Conservation (phyloP, 1,140 invertebrate species). For the Oreohelix idahoensis region DNA sequence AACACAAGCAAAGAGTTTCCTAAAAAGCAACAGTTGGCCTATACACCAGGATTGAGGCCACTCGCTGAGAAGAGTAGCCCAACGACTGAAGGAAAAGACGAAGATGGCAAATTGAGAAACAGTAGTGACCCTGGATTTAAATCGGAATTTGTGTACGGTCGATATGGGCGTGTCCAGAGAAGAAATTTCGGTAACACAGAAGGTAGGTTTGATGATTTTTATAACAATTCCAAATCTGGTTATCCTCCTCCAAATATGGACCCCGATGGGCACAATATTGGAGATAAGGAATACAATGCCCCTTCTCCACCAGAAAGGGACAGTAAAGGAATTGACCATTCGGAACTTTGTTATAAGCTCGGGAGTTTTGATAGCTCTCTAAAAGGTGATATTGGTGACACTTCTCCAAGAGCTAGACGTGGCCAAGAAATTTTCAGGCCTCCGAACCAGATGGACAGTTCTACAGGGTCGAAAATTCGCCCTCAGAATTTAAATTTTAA, state of each 20-base stretch:
- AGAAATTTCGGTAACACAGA: slow-evolving; percentile 32
- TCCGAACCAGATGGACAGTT: background rate
- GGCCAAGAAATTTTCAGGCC: background rate
- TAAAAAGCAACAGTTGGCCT: slow-evolving; percentile 45
- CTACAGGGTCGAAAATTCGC: background rate
- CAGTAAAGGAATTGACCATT: slow-evolving; percentile 52
- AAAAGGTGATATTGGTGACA: background rate
- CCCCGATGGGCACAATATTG: slow-evolving; percentile 79
- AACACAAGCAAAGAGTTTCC: slow-evolving; percentile 53
- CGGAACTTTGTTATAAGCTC: slow-evolving; percentile 48
- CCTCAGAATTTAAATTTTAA: slow-evolving; percentile 6
- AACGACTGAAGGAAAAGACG: slow-evolving; percentile 51
- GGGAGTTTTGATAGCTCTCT: background rate
- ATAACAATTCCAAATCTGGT: slow-evolving; percentile 73
- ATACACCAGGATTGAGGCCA: slow-evolving; percentile 51
- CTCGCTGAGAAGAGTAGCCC: slow-evolving; percentile 57
- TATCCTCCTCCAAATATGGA: slow-evolving; percentile 68
- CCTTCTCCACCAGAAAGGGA: slow-evolving; percentile 85
- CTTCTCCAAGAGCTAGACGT: background rate
- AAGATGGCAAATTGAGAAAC: slow-evolving; percentile 56
- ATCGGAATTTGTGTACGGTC: slow-evolving; percentile 72
- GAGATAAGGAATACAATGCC: slow-evolving; percentile 82
- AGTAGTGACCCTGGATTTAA: slow-evolving; percentile 70
- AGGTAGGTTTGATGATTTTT: slow-evolving; percentile 62
- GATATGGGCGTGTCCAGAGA: slow-evolving; percentile 40